Conservation (phyloP, 2,113 vertebrate genomes). For the Bagarius yarrelli region DNA sequence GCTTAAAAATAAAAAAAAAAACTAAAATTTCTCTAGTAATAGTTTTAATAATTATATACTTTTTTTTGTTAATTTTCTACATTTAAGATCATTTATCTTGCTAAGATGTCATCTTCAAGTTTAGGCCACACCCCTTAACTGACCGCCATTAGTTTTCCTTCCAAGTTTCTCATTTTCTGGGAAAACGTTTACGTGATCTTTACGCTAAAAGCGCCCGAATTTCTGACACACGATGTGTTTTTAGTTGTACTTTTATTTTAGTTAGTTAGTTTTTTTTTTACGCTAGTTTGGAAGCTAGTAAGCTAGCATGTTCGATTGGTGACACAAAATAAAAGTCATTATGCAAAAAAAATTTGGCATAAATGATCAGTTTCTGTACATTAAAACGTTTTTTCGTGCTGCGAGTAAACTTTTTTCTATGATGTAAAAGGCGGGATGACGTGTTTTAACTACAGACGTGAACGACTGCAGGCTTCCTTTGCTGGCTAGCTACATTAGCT, state of each 20-base stretch:
- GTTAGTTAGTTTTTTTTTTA: not conserved
- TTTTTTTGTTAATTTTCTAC: no score
- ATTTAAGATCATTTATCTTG: no score
- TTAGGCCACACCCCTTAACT: not conserved
- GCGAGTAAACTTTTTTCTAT: not conserved
- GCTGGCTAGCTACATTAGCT: not conserved
- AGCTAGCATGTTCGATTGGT: not conserved
- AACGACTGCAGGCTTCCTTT: not conserved
- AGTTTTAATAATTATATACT: no score
- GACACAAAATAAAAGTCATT: not conserved
- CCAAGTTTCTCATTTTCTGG: no score
- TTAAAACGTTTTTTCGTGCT: not conserved
- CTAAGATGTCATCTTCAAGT: no score
- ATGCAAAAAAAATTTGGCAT: no score
- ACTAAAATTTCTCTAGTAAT: no score
- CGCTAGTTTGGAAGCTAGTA: not conserved
- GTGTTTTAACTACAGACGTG: not conserved
- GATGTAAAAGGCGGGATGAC: not conserved
- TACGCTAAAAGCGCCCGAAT: not conserved
- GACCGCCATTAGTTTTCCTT: not conserved
- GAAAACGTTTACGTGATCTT: not conserved
- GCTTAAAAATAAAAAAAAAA: no score
- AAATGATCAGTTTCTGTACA: not conserved
- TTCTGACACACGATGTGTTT: not conserved
- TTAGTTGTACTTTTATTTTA: no score